These are phyloP conservation scores for Proctacanthus coquilletti DNA, from an alignment of 1,140 invertebrate species.

Conservation along the genomic window DNA sequence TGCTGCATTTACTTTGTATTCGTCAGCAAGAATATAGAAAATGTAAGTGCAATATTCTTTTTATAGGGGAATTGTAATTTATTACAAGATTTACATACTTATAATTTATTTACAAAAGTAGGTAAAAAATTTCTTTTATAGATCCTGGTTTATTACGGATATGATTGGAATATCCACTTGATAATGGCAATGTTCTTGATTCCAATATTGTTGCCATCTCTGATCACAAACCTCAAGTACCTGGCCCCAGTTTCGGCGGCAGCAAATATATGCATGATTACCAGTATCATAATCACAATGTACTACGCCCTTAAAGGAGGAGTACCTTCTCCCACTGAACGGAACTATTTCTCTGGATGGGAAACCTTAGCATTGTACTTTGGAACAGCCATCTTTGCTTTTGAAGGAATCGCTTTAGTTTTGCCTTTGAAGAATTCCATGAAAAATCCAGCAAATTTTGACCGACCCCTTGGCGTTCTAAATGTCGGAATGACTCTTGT, in stretches of 20 bases:
- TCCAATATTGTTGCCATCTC: slow-evolving; percentile 53
- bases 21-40: slow-evolving; percentile 63
- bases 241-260: slow-evolving; percentile 52
- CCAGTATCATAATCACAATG: slow-evolving; percentile 48
- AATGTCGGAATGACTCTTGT: slow-evolving; percentile 68
- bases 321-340: slow-evolving; percentile 40
- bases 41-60: slow-evolving; percentile 34
- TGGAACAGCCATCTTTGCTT: slow-evolving; percentile 62
- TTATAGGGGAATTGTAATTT: slow-evolving; percentile 1
- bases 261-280: slow-evolving; percentile 52
- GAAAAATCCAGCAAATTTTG: slow-evolving; percentile 61
- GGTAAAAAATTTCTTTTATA: slow-evolving; percentile 23
- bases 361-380: slow-evolving; percentile 52
- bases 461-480: slow-evolving; percentile 58
- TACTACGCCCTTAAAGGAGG: slow-evolving; percentile 52
- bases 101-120: neutral
- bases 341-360: slow-evolving; percentile 39
- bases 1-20: slow-evolving; percentile 93
- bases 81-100: neutral
- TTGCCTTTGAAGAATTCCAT: slow-evolving; percentile 83
- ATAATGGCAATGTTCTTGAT: slow-evolving; percentile 55
- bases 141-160: slow-evolving; percentile 45
- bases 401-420: slow-evolving; percentile 65
- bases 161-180: slow-evolving; percentile 40
- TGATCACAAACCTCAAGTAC: slow-evolving; percentile 62